A percentile compares a stretch with the other conserved stretches of the same genome.
Conservation (phyloP, 2,113 vertebrate species). For the Okapia johnstoni region DNA sequence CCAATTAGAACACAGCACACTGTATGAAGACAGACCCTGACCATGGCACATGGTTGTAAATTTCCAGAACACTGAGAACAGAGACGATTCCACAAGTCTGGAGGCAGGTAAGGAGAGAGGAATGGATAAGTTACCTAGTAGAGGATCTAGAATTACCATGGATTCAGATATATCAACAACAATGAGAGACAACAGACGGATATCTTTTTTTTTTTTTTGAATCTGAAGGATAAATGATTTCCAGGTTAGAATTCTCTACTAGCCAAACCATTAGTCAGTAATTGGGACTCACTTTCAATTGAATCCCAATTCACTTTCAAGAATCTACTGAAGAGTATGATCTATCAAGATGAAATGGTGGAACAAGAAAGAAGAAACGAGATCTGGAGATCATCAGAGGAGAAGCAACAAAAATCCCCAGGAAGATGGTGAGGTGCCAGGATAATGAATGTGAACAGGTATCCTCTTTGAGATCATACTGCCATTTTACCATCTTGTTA, state of each 20-base stretch:
- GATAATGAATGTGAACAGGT: neutral
- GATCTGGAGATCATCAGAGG: neutral
- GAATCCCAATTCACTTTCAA: neutral
- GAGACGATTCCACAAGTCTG: neutral
- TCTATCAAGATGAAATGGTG: neutral
- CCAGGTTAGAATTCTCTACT: neutral
- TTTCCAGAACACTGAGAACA: neutral
- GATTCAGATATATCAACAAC: neutral
- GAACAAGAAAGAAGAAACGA: neutral
- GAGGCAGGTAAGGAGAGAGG: neutral
- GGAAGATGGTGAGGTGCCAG: neutral
- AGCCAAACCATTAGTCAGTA: slow-evolving; percentile 16
- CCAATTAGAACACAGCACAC: neutral
- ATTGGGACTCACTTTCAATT: neutral
- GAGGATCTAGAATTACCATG: neutral
- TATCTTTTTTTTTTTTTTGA: neutral
- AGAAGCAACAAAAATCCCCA: neutral
- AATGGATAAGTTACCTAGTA: neutral
- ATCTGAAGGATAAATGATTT: slow-evolving; percentile 1
- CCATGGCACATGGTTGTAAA: neutral
- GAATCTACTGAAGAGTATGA: neutral
- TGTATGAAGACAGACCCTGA: neutral
- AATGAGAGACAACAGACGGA: neutral
- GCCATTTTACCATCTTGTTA: neutral
- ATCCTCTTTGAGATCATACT: neutral